phyloP scores from a whole-genome alignment of 2,888 invertebrate genomes.

The Tenthredo scrophulariae region DNA sequence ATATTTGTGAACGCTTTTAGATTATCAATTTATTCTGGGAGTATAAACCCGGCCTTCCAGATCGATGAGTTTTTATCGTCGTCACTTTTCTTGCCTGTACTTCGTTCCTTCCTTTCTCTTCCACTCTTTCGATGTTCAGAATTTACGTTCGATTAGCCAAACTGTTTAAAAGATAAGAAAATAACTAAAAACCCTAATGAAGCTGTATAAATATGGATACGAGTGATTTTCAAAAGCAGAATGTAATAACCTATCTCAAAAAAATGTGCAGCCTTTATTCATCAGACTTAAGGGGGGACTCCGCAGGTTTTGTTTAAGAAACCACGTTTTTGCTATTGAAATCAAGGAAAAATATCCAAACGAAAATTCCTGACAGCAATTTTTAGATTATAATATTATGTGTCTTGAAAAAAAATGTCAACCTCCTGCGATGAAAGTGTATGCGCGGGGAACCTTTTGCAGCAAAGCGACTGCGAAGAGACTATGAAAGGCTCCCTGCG shows the following conservation, averaged over 20 bases:
- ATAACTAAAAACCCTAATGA: neutral
- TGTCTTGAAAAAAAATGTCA: too few relatives aligned
- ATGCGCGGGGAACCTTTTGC: too few relatives aligned
- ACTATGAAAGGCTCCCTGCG: too few relatives aligned
- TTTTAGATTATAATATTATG: too few relatives aligned
- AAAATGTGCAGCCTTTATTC: neutral
- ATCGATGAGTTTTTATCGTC: slow-evolving; percentile 26
- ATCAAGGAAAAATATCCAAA: too few relatives aligned
- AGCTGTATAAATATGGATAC: neutral
- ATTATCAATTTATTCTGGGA: slow-evolving; percentile 44
- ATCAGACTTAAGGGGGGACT: too few relatives aligned
- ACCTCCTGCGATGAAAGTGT: too few relatives aligned
- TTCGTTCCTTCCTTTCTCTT: neutral
- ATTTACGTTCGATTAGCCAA: slow-evolving; percentile 34
- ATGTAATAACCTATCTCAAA: neutral
- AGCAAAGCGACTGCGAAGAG: too few relatives aligned
- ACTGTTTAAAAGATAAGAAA: slow-evolving; percentile 6
- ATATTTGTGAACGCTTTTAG: slow-evolving; percentile 31
- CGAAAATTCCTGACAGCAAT: too few relatives aligned
- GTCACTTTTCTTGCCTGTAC: slow-evolving; percentile 4
- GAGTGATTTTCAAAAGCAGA: neutral
- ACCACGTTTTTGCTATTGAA: too few relatives aligned
- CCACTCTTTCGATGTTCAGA: neutral
- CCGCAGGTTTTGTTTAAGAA: too few relatives aligned
- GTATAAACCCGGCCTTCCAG: slow-evolving; percentile 32